Base-by-base conservation (phyloP, 2,888 invertebrate species). In the Lordiphosa andalusiaca region DNA sequence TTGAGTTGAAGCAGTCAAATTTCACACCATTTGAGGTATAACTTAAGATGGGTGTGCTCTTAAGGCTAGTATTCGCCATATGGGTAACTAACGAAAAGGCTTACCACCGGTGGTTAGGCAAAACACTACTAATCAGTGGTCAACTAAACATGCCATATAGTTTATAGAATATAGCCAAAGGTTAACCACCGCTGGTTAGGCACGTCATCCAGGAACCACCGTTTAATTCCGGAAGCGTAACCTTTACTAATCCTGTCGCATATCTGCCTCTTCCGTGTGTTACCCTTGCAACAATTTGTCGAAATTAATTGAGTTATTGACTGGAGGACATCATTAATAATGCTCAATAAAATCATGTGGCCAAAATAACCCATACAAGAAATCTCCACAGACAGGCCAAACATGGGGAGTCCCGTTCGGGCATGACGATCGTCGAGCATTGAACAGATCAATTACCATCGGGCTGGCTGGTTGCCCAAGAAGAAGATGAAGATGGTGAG, bases 241-340 rank as follows among this genome's bases (percentile, higher is more conserved):
- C 23, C 10, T 13, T 21, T 23, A 19, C 5, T 64, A 64, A 62
- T 56, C 67, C 23, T 4, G n/a, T n/a, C n/a, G n/a, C n/a, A n/a
- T n/a, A n/a, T n/a, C n/a, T n/a, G 19, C 4, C 23, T 23, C 61
- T 67, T 71, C 76, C 57, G 52, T 60, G 47, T 66, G 54, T 44
- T 21, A 35, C 58, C 48, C 23, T 23, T 36, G 39, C 59, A 59
- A 60, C 82, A 80, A 82, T 84, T 80, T 82, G 78, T 70, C 56
- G 60, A 68, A 84, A 84, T 70, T 67, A 82, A 80, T 84, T 84
- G 82, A 80, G 84, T 67, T 84, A 80, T 80, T 78, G 69, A 56
- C 42, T 52, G 59, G 58, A 42, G 60, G 76, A 55, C 78, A 77
- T 84, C 80, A 84, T 84, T 82, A 84, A 84, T 84, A 84, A 78